phyloP scores from a whole-genome alignment of 2,113 vertebrate species.

The Anguilla japonica region DNA sequence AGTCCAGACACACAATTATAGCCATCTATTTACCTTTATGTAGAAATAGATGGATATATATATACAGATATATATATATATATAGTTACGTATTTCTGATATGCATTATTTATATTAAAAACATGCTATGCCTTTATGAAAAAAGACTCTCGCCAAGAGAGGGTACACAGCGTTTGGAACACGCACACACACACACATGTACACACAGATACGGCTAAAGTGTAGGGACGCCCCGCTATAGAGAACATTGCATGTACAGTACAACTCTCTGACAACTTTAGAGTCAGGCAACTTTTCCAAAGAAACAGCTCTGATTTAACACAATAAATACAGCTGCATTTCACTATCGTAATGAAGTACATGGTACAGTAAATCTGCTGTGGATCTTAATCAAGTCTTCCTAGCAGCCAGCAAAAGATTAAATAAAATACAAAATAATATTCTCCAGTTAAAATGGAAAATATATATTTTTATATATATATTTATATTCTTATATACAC shows the following conservation, averaged over 20 bases:
- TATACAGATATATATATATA: constrained; percentile 70
- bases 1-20: constrained; percentile 65
- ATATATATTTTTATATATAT: constrained; percentile 77
- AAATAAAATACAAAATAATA: constrained; percentile 74
- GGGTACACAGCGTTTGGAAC: constrained; percentile 66
- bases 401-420: constrained; percentile 65
- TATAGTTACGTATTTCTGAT: constrained; percentile 62
- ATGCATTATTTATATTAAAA: constrained; percentile 67
- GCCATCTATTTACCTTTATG: constrained; percentile 67
- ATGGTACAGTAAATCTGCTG: constrained; percentile 58
- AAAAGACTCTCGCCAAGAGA: constrained; percentile 62
- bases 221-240: constrained; percentile 62
- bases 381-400: constrained; percentile 60
- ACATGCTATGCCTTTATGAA: constrained; percentile 66
- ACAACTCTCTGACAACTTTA: constrained; percentile 51
- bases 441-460: constrained; percentile 75
- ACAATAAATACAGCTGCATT: constrained; percentile 63
- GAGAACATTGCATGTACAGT: constrained; percentile 61
- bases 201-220: constrained; percentile 63
- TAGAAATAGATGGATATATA: constrained; percentile 74
- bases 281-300: constrained; percentile 54
- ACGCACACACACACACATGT: constrained; percentile 61
- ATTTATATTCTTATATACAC: constrained; percentile 77
- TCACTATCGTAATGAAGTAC: constrained; percentile 55
- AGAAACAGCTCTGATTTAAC: constrained; percentile 58